Evolutionary conservation across 1,140 invertebrate species (phyloP).

Genomic region (Paralvinella palmiformis): DNA sequence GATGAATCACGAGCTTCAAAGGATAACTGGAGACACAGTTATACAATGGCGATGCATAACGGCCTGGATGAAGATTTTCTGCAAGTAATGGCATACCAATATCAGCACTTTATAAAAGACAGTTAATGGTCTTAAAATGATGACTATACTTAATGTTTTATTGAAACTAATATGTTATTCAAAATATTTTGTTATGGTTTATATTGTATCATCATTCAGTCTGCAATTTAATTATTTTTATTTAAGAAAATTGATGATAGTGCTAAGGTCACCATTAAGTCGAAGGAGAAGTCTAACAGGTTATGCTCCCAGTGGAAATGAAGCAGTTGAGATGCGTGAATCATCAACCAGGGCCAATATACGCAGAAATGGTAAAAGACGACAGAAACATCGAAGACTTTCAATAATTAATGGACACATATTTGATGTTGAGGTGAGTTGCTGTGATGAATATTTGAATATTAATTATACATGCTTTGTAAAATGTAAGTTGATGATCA

Average conservation of each 20-base stretch:
- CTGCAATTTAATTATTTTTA: not conserved
- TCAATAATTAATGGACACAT: slow-evolving; percentile 20
- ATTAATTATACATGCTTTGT: no score
- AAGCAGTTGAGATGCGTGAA: not conserved
- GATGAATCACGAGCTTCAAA: slow-evolving; percentile 56
- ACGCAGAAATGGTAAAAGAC: not conserved
- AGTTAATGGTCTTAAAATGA: not conserved
- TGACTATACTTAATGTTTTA: not conserved
- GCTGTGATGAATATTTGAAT: no score
- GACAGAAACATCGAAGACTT: not conserved
- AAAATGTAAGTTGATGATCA: no score
- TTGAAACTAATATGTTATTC: not conserved
- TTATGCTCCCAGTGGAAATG: not conserved
- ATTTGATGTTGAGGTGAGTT: slow-evolving; percentile 9
- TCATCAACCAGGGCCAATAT: not conserved
- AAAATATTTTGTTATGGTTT: not conserved
- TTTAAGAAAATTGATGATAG: no score
- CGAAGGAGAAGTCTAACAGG: not conserved
- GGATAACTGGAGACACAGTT: slow-evolving; percentile 15
- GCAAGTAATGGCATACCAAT: not conserved
- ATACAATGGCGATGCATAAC: slow-evolving; percentile 7
- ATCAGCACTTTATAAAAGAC: not conserved
- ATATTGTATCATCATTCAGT: not conserved
- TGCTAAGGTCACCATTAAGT: not conserved
- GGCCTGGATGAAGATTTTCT: slow-evolving; percentile 6